phyloP scores from a whole-genome alignment of 2,888 invertebrate genomes.

The Drosophila yooni region DNA sequence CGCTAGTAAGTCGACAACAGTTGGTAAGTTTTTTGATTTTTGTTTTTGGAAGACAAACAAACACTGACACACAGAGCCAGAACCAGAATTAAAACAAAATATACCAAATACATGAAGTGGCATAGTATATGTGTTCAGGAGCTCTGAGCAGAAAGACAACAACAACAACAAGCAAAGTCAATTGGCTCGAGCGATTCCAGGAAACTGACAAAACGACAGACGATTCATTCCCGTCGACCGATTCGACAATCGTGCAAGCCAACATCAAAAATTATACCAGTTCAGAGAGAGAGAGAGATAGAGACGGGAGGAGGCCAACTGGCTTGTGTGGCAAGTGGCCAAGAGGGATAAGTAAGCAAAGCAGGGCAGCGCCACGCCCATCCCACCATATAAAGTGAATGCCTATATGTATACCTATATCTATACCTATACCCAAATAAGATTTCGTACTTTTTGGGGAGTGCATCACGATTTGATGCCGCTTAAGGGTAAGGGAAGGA shows the following conservation, averaged over 20 bases:
- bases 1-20: slow-evolving; percentile 17
- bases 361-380: slow-evolving; percentile 59
- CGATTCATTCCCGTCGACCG: slow-evolving; percentile 16
- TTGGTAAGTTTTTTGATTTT: slow-evolving; percentile 20
- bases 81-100: slow-evolving; percentile 15
- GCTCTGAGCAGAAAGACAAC: slow-evolving; percentile 40
- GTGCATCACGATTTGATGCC: slow-evolving; percentile 40
- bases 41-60: slow-evolving; percentile 38
- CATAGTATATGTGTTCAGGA: slow-evolving; percentile 60
- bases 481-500: neutral
- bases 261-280: slow-evolving; percentile 43
- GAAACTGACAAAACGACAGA: slow-evolving; percentile 57
- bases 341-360: slow-evolving; percentile 44
- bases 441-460: slow-evolving; percentile 30
- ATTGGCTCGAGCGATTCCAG: slow-evolving; percentile 57
- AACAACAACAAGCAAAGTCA: slow-evolving; percentile 29
- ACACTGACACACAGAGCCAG: slow-evolving; percentile 21
- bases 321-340: slow-evolving; percentile 46
- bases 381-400: slow-evolving; percentile 36
- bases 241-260: slow-evolving; percentile 50
- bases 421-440: slow-evolving; percentile 11
- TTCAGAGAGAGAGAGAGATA: neutral
- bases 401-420: slow-evolving; percentile 13
- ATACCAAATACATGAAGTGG: slow-evolving; percentile 26
- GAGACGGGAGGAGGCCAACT: slow-evolving; percentile 3